Base-by-base conservation (phyloP, 2,888 invertebrate genomes). In the Serrognathus titanus region DNA sequence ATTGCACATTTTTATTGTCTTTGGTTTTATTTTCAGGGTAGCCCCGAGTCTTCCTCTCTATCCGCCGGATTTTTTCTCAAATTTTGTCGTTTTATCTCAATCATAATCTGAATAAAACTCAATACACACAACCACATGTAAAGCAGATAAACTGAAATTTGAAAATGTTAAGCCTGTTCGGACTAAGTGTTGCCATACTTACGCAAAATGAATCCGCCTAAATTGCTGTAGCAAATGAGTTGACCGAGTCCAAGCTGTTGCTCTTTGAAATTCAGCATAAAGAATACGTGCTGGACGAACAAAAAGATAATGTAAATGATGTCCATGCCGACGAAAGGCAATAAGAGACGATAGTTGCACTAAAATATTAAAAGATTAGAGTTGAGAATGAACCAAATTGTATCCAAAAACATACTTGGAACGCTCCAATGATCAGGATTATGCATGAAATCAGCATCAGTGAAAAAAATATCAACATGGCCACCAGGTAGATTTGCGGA, bases 91-190 rank as follows among this genome's bases (percentile, higher is more conserved):
- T 51, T 39, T n/a, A 60, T 6, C 39, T 56, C 55, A 37, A 40
- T 13, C 8, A 60, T n/a, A 16, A 60, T 56, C 51, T 60, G 55
- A 51, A 51, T 55, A 36, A 58, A 53, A 20, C 60, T 53, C 36
- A 60, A 16, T 36, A 60, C 60, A 36, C 54, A 52, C 9, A 58
- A 51, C 58, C 60, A 60, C 51, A 58, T 58, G 39, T 60, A 60
- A 36, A 58, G 55, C 20, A 57, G 35, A 48, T 58, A 60, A 37
- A 60, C 60, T 60, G 39, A 49, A 60, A 60, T 20, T 35, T 10
- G 7, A 48, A 37, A 35, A 37, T 35, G 16, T 12, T 36, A 9
- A 36, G 37, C 3, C 36, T 1, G 10, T 12, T 20, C 16, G 2
- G 4, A 8, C 2, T 20, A 53, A 38, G 13, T 47, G n/a, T 31